Percentiles rank a stretch among this genome's conserved stretches.
Evolutionary conservation across 2,888 invertebrate species (phyloP).

Genomic region (Pseudococcus viburni): DNA sequence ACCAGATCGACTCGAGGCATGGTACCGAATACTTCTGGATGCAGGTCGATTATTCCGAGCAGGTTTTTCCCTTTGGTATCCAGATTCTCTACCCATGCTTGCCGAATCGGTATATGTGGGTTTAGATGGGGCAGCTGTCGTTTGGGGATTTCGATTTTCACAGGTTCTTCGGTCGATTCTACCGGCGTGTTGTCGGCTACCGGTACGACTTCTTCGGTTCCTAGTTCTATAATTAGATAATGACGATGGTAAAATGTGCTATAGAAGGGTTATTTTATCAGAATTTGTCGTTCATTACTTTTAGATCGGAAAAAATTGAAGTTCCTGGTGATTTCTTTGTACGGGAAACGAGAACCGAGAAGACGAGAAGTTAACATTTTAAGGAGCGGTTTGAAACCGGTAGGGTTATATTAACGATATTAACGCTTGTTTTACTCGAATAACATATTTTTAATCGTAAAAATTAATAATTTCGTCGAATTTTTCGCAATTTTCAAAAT

Average conservation of each 20-base stretch:
- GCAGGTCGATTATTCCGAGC: slow-evolving; percentile 88
- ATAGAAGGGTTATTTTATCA: background rate
- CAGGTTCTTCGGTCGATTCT: background rate
- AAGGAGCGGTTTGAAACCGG: background rate
- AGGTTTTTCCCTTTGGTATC: slow-evolving; percentile 83
- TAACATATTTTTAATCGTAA: background rate
- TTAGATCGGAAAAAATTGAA: slow-evolving; percentile 14
- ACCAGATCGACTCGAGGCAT: slow-evolving; percentile 90
- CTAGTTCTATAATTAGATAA: background rate
- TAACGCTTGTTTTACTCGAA: background rate
- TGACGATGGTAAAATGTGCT: background rate
- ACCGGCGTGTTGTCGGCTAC: background rate
- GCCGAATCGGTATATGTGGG: slow-evolving; percentile 71
- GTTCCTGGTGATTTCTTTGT: background rate
- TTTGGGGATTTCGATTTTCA: slow-evolving; percentile 11
- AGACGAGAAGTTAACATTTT: slow-evolving; percentile 31
- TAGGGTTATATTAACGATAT: background rate
- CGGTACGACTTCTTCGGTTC: background rate
- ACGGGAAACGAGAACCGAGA: background rate
- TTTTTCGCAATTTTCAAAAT: background rate
- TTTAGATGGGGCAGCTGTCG: slow-evolving; percentile 17
- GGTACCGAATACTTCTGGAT: slow-evolving; percentile 88
- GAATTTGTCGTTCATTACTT: background rate
- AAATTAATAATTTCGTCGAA: background rate
- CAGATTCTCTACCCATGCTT: slow-evolving; percentile 90